Conservation (phyloP, 92 coral and sea anemone genomes). For the Epizoanthus rinbou region DNA sequence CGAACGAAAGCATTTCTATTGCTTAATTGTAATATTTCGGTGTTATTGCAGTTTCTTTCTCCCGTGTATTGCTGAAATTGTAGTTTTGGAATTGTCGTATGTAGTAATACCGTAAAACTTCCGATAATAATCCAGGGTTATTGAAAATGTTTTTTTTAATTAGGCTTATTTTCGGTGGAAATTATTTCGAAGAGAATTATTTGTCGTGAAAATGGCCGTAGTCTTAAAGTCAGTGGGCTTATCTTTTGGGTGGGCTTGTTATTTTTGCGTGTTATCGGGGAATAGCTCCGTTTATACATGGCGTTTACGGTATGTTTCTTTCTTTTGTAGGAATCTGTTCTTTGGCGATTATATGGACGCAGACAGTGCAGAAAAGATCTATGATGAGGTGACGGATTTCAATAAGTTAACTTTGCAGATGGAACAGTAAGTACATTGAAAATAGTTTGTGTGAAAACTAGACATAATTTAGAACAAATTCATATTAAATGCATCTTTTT, state of each 20-base stretch:
- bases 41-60: background rate
- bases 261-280: background rate
- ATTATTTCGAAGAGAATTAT: no score
- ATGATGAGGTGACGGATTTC: constrained; percentile 89
- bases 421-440: constrained; percentile 76
- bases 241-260: background rate
- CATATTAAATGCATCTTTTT: no score
- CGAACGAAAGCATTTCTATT: background rate
- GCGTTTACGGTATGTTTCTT: background rate
- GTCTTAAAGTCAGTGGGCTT: background rate
- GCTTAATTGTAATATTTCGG: background rate
- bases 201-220: no score
- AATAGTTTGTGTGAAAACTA: background rate
- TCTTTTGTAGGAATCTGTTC: constrained; percentile 74
- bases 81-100: background rate
- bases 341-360: constrained; percentile 97
- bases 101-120: no score
- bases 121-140: no score
- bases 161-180: no score
- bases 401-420: constrained; percentile 77
- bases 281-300: no score
- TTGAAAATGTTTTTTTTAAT: no score
- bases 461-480: no score
- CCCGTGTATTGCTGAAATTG: background rate
- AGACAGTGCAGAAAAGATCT: constrained; percentile 87